phyloP scores from a whole-genome alignment of 2,888 invertebrate genomes.

The Drosophila tripunctata region DNA sequence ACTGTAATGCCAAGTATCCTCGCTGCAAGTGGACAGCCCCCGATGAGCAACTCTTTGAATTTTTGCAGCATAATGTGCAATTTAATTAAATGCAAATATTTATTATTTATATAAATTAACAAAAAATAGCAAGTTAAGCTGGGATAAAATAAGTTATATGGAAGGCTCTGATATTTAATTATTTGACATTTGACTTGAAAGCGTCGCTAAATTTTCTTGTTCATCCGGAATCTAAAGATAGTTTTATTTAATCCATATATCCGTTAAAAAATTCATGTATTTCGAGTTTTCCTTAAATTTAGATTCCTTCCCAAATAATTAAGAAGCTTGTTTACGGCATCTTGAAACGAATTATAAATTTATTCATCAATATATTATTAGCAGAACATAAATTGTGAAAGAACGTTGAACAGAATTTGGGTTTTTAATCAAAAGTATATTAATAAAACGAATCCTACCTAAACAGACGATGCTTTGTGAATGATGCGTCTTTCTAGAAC shows the following conservation, averaged over 20 bases:
- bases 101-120: too few species aligned
- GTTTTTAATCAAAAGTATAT: conserved; percentile 33
- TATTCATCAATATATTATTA: conserved; percentile 52
- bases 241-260: too few species aligned
- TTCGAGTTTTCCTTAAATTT: too few species aligned
- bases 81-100: conserved; percentile 67
- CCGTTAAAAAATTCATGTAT: too few species aligned
- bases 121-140: too few species aligned
- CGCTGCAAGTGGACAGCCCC: conserved; percentile 84
- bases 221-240: too few species aligned
- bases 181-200: too few species aligned
- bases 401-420: conserved; percentile 36
- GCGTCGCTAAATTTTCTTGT: too few species aligned
- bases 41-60: conserved; percentile 63
- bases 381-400: conserved; percentile 41
- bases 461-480: conserved; percentile 36
- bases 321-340: conserved; percentile 30
- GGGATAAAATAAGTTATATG: too few species aligned
- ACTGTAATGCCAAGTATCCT: conserved; percentile 84
- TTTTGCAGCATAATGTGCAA: conserved; percentile 65
- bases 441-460: conserved; percentile 20
- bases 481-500: conserved; percentile 37
- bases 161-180: too few species aligned
- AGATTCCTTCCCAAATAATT: background rate
- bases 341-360: conserved; percentile 53